phyloP scores from a whole-genome alignment of 2,888 invertebrate genomes.

The Lasioglossum pauxillum region DNA sequence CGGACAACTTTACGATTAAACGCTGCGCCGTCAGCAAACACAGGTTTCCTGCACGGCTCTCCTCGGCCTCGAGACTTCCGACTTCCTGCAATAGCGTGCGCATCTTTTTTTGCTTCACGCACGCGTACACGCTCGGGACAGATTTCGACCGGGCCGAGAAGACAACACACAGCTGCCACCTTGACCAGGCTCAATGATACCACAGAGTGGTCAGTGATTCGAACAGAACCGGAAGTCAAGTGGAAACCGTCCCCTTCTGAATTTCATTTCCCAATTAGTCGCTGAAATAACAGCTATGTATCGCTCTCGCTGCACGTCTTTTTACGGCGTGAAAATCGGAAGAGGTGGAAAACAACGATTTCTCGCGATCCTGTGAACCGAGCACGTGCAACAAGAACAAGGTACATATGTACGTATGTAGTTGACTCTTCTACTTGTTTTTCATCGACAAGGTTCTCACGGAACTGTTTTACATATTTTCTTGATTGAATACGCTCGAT shows the following conservation, averaged over 20 bases:
- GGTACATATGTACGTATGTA: no score
- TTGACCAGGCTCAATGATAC: conserved; percentile 56
- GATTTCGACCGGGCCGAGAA: conserved; percentile 13
- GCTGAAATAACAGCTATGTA: not conserved
- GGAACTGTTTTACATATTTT: not conserved
- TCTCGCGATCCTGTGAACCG: not conserved
- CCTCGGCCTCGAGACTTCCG: conserved; percentile 25
- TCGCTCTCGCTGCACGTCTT: not conserved
- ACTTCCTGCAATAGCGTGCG: conserved; percentile 56
- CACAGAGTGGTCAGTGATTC: not conserved
- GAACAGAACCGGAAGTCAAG: not conserved
- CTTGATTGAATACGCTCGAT: not conserved
- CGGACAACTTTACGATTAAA: conserved; percentile 44
- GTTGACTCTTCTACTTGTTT: not conserved
- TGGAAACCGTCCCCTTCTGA: not conserved
- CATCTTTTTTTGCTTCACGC: not conserved
- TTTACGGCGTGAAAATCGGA: not conserved
- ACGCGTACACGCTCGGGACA: conserved; percentile 16
- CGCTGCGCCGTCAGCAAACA: conserved; percentile 31
- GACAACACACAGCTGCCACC: conserved; percentile 39
- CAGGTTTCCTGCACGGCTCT: conserved; percentile 47
- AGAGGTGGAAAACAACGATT: not conserved
- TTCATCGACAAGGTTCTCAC: not conserved
- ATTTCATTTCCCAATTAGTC: not conserved
- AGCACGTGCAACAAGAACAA: not conserved